Conservation (phyloP, 2,888 invertebrate genomes). For the Selenia dentaria region DNA sequence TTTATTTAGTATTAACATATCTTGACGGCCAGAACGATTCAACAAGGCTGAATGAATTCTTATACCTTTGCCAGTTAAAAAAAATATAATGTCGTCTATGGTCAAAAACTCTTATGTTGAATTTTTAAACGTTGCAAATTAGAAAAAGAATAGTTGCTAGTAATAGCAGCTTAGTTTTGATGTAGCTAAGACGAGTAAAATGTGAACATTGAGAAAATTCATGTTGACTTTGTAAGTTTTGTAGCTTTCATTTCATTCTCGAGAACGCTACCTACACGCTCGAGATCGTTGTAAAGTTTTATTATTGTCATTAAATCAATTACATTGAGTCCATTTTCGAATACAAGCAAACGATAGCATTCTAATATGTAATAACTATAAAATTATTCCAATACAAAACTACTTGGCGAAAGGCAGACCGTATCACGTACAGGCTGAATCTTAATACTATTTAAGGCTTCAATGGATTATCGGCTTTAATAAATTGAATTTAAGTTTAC, state of each 20-base stretch:
- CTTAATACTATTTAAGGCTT: constrained; percentile 53
- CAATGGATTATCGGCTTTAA: constrained; percentile 46
- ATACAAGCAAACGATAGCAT: constrained; percentile 52
- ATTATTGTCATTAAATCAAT: constrained; percentile 30
- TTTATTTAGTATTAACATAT: constrained; percentile 27
- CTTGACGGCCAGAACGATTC: not conserved
- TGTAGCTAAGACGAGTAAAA: not conserved
- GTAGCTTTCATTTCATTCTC: constrained; percentile 13
- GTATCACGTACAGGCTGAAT: constrained; percentile 75
- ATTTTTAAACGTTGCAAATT: too few species aligned
- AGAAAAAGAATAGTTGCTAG: too few species aligned
- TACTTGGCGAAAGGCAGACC: constrained; percentile 78
- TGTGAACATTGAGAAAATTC: not conserved
- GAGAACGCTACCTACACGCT: constrained; percentile 10
- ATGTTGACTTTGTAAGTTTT: constrained; percentile 10
- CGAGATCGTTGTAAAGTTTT: constrained; percentile 8
- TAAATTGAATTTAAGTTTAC: constrained; percentile 37
- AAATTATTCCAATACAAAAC: constrained; percentile 81
- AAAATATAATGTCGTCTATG: too few species aligned
- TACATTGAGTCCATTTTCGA: constrained; percentile 31
- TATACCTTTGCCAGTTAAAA: too few species aligned
- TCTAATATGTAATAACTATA: constrained; percentile 81
- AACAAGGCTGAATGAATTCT: constrained; percentile 14
- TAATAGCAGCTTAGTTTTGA: too few species aligned
- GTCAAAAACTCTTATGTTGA: too few species aligned